These are phyloP conservation scores for Zosterops borbonicus DNA, from an alignment of 2,113 vertebrate species.

Conservation along the genomic window DNA sequence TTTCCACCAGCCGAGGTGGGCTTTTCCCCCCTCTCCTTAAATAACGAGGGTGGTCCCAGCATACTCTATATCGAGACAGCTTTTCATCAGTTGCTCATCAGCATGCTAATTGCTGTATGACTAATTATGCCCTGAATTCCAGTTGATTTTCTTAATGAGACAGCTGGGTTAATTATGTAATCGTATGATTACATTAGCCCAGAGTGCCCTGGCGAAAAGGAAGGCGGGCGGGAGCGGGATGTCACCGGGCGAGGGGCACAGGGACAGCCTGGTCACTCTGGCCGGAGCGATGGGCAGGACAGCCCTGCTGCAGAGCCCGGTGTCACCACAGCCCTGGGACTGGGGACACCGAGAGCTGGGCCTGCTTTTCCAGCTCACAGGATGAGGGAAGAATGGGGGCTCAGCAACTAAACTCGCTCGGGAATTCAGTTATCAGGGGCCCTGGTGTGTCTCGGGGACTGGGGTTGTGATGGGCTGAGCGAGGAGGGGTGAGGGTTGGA, in stretches of 20 bases:
- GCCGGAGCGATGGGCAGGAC: background rate
- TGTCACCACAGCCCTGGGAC: background rate
- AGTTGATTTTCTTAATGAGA: constrained; percentile 93
- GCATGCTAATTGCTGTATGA: constrained; percentile 88
- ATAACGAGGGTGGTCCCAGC: constrained; percentile 78
- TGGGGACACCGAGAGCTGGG: background rate
- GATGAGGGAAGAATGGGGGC: background rate
- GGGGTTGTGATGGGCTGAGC: background rate
- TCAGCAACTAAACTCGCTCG: background rate
- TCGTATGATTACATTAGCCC: constrained; percentile 89
- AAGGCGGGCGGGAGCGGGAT: constrained; percentile 62
- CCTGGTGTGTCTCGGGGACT: rapidly evolving
- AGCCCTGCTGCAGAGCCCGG: background rate
- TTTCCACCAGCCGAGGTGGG: background rate
- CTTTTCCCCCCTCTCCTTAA: background rate
- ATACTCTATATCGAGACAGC: constrained; percentile 73
- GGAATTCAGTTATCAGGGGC: background rate
- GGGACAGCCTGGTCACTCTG: background rate
- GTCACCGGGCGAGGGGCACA: constrained; percentile 38
- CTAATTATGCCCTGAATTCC: constrained; percentile 92
- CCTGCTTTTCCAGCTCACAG: background rate
- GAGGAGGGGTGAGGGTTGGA: rapidly evolving
- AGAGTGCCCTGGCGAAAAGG: constrained; percentile 78
- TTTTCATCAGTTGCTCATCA: constrained; percentile 84
- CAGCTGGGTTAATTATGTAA: constrained; percentile 95